Evolutionary conservation across 2,113 vertebrate genomes (phyloP).

Genomic region (Colaptes auratus): DNA sequence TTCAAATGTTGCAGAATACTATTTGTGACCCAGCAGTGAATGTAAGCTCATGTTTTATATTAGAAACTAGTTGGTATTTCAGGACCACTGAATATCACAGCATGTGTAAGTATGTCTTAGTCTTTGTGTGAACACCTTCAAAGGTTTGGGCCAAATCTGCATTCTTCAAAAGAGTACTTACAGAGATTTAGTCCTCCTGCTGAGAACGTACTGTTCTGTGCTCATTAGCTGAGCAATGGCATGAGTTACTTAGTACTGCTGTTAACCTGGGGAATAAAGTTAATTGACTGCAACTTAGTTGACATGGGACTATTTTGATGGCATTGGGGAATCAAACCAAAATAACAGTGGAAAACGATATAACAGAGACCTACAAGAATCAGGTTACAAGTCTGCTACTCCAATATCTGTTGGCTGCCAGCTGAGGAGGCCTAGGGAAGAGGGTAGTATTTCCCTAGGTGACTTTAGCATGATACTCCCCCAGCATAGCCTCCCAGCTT

Average conservation of each 20-base stretch:
- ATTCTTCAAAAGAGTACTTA: neutral
- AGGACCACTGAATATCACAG: neutral
- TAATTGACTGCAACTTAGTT: neutral
- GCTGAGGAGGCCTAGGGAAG: neutral
- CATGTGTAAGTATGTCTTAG: neutral
- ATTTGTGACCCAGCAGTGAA: neutral
- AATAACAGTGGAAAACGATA: neutral
- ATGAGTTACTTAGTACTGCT: neutral
- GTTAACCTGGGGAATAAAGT: neutral
- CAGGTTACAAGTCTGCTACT: neutral
- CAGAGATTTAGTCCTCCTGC: neutral
- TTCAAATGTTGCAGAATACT: neutral
- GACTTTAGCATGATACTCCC: neutral
- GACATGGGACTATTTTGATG: neutral
- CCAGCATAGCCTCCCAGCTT: neutral
- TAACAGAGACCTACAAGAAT: neutral
- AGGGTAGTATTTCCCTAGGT: neutral
- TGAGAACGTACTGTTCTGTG: rapidly evolving
- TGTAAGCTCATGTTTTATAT: neutral
- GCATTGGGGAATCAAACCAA: neutral
- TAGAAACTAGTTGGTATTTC: neutral
- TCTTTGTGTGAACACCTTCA: neutral
- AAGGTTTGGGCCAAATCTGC: neutral
- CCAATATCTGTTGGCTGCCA: neutral
- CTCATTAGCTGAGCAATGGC: neutral